Conservation (phyloP, 2,888 invertebrate genomes). For the Autographa pulchrina region DNA sequence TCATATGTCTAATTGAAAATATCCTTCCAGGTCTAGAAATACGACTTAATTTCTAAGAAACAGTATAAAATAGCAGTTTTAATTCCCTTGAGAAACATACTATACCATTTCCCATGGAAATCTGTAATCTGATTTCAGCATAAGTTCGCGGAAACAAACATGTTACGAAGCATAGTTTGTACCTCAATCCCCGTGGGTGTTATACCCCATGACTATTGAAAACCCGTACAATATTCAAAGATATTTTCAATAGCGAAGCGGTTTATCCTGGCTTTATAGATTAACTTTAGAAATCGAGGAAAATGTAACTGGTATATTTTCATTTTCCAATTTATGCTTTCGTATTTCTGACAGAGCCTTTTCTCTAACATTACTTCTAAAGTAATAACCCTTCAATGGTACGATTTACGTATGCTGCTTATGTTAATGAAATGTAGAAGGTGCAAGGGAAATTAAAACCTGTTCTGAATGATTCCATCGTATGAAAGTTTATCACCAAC, state of each 20-base stretch:
- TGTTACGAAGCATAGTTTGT: slow-evolving; percentile 2
- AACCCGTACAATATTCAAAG: slow-evolving; percentile 19
- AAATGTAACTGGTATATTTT: no score
- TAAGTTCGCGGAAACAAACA: background rate
- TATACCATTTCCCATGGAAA: background rate
- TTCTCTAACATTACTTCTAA: no score
- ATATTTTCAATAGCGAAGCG: slow-evolving; percentile 41
- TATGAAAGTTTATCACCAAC: no score
- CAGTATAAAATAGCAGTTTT: background rate
- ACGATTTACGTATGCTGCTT: no score
- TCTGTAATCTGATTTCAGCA: background rate
- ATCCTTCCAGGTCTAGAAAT: background rate
- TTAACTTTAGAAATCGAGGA: background rate
- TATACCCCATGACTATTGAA: slow-evolving; percentile 32
- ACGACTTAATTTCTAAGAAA: background rate
- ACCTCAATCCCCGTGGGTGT: slow-evolving; percentile 29
- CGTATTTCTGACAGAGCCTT: no score
- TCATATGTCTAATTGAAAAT: background rate
- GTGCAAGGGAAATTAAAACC: no score
- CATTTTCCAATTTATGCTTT: no score
- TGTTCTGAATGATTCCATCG: no score
- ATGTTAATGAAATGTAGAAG: no score
- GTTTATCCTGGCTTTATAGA: background rate
- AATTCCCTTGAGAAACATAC: background rate
- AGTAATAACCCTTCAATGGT: no score